Evolutionary conservation across 2,113 vertebrate species (phyloP).

Genomic region (Bolborhynchus lineola): DNA sequence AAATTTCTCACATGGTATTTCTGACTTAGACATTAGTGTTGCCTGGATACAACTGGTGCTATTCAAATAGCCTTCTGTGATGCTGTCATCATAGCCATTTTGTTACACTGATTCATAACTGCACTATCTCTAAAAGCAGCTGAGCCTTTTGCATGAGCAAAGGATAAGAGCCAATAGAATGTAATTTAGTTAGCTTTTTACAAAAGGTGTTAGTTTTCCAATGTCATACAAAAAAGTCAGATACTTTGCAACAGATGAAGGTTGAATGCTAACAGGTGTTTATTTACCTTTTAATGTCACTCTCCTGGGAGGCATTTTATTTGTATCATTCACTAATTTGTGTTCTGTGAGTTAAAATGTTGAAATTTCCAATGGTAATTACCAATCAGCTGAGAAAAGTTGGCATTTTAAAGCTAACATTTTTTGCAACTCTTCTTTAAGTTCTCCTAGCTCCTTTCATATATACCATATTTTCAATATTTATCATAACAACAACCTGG

Average conservation of each 20-base stretch:
- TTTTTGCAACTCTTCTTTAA: not conserved
- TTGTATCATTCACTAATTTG: not conserved
- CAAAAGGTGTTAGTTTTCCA: not conserved
- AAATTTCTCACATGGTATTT: not conserved
- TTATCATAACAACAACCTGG: not conserved
- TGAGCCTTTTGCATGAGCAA: not conserved
- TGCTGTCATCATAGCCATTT: not conserved
- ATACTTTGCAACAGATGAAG: not conserved
- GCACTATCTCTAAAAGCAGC: slow-evolving; percentile 13
- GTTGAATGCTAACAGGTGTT: not conserved
- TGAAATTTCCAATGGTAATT: not conserved
- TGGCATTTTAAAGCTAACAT: not conserved
- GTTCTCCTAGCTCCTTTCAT: not conserved
- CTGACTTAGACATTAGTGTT: not conserved
- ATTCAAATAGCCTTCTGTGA: not conserved
- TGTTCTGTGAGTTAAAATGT: not conserved
- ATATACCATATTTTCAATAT: not conserved
- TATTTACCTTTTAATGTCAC: not conserved
- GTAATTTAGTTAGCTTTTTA: slow-evolving; percentile 15
- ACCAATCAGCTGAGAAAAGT: not conserved
- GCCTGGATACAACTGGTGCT: slow-evolving; percentile 9
- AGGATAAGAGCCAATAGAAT: not conserved
- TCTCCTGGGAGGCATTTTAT: not conserved
- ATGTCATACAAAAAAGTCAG: not conserved
- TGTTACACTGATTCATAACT: slow-evolving; percentile 33